Evolutionary conservation across 64 coral and sea anemone genomes (phyloP).

Genomic region (Montipora cactus): DNA sequence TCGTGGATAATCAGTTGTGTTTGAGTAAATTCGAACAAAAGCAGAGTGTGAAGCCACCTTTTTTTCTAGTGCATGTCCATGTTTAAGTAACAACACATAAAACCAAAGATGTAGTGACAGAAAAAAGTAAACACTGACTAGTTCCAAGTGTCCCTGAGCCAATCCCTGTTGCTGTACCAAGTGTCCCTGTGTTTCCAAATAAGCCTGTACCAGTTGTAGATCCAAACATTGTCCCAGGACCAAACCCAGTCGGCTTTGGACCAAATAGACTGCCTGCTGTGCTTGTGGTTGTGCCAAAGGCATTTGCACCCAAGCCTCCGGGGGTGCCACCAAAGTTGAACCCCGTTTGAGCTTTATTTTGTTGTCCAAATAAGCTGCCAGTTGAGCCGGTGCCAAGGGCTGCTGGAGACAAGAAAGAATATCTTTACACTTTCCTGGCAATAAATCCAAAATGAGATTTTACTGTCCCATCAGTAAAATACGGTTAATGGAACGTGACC

Average conservation of each 20-base stretch:
- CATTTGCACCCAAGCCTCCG: conserved; percentile 67
- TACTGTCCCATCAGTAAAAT: no score
- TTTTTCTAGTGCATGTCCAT: no score
- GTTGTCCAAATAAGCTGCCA: conserved; percentile 77
- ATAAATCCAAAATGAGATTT: no score
- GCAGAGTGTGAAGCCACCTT: no score
- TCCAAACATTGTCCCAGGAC: conserved; percentile 47
- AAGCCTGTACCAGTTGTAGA: conserved; percentile 61
- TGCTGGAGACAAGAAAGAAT: not conserved
- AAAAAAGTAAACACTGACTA: conserved; percentile 21
- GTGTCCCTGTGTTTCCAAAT: conserved; percentile 58
- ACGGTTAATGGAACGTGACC: no score
- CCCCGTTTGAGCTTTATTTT: conserved; percentile 63
- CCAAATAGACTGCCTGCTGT: conserved; percentile 56
- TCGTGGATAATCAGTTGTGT: no score
- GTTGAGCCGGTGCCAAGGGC: conserved; percentile 49
- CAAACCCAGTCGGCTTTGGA: conserved; percentile 64
- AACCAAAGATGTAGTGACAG: not conserved
- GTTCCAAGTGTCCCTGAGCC: conserved; percentile 71
- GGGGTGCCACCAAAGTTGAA: conserved; percentile 69
- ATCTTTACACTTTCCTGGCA: no score
- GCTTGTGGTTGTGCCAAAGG: conserved; percentile 57
- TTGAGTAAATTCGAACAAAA: no score
- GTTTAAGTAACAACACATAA: not conserved
- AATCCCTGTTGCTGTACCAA: conserved; percentile 64